Conservation (phyloP, 2,113 vertebrate species). For the Maccullochella peelii region DNA sequence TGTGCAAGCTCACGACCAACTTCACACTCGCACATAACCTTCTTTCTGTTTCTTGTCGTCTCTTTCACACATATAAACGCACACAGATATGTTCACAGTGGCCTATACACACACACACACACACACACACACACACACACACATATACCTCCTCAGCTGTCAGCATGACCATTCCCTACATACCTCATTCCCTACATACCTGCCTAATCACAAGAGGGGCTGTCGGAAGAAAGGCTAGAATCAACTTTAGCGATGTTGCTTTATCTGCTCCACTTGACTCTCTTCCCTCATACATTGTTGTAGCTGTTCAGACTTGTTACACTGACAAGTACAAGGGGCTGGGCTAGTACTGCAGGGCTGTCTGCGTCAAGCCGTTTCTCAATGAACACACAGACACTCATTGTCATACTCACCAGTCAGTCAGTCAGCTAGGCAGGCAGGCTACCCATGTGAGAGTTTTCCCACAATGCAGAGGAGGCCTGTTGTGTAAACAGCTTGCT, state of each 20-base stretch:
- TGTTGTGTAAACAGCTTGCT: constrained; percentile 64
- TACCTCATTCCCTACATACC: constrained; percentile 58
- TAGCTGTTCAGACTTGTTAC: constrained; percentile 78
- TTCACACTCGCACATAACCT: neutral
- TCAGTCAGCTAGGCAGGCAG: constrained; percentile 13
- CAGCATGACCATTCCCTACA: constrained; percentile 46
- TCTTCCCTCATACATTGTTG: constrained; percentile 56
- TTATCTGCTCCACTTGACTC: constrained; percentile 36
- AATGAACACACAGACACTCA: constrained; percentile 51
- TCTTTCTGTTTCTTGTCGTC: neutral
- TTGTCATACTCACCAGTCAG: constrained; percentile 26
- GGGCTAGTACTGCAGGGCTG: constrained; percentile 45
- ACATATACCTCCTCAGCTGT: constrained; percentile 47
- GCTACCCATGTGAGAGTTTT: constrained; percentile 68
- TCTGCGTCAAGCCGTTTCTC: constrained; percentile 66
- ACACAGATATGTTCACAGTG: neutral
- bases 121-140: constrained; percentile 6
- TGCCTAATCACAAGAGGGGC: constrained; percentile 53
- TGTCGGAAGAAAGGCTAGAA: constrained; percentile 39
- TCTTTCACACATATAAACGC: neutral
- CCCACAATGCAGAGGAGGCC: constrained; percentile 67
- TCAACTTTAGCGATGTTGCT: constrained; percentile 30
- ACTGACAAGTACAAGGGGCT: constrained; percentile 61
- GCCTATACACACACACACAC: neutral
- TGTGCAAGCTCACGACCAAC: neutral